Conservation (phyloP, 64 coral and sea anemone genomes). For the Dendronephthya gigantea region DNA sequence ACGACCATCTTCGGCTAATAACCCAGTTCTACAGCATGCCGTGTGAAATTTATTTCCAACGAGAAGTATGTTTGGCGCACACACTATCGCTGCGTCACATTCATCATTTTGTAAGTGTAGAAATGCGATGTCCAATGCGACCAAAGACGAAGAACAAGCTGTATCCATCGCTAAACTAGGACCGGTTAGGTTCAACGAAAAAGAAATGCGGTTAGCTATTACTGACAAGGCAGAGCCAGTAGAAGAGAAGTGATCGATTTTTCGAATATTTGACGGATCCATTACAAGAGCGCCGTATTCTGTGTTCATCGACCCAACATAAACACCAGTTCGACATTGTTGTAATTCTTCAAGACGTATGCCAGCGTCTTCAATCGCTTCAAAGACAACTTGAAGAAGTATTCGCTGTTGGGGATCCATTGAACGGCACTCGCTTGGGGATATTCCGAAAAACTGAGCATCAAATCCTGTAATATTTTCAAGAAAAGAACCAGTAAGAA, state of each 20-base stretch:
- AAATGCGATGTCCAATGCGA: slow-evolving; percentile 42
- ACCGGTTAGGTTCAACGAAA: slow-evolving; percentile 68
- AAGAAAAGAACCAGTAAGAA: not conserved
- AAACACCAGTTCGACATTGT: slow-evolving; percentile 52
- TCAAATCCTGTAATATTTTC: not conserved
- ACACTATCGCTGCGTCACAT: slow-evolving; percentile 42
- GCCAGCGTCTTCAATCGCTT: slow-evolving; percentile 47
- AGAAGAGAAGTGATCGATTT: slow-evolving; percentile 67
- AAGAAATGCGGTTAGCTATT: slow-evolving; percentile 70
- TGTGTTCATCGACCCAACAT: slow-evolving; percentile 66
- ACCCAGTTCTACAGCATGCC: not conserved
- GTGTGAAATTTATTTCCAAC: not conserved
- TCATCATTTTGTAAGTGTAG: slow-evolving; percentile 36
- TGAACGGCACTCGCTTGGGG: not conserved
- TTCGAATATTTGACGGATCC: slow-evolving; percentile 17
- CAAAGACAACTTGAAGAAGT: slow-evolving; percentile 10
- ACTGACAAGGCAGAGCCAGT: slow-evolving; percentile 56
- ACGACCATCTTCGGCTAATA: not conserved
- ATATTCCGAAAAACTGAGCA: not conserved
- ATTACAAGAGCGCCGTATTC: slow-evolving; percentile 37
- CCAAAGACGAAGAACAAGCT: slow-evolving; percentile 55
- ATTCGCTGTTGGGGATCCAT: not conserved
- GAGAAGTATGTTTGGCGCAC: slow-evolving; percentile 35
- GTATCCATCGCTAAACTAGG: slow-evolving; percentile 68
- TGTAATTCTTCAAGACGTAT: slow-evolving; percentile 65